Base-by-base conservation (phyloP, 2,888 invertebrate species). In the Lasioglossum calceatum region DNA sequence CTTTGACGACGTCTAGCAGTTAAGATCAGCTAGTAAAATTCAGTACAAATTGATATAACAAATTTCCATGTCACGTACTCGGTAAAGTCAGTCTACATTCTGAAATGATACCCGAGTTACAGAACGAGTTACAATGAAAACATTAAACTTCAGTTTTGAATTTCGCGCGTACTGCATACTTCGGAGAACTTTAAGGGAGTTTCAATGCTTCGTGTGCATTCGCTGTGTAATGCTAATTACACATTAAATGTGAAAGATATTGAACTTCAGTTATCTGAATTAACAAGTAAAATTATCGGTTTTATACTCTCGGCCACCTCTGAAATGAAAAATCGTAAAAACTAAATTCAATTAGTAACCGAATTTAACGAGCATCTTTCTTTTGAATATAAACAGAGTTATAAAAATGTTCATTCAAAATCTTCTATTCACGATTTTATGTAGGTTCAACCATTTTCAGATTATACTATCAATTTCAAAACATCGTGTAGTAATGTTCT, bases 11-110 rank as follows among this genome's bases (percentile, higher is more conserved):
- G 64, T 32, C 32, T 7, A 64, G 8, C 64, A 64, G 64, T 32
- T 64, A 64, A 64, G 64, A 64, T 19, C 19, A 64, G 64, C 16
- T 64, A 64, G 64, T 64, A 64, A 32, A 64, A 64, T 64, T 64
- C 19, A 19, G 64, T 32, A 19, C 7, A 64, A 64, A 64, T 64
- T 64, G 64, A 27, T 64, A 32, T 32, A 14, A 64, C 64, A 32
- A 64, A 32, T 64, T 32, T 64, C 32, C 64, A 32, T 32, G 64
- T 19, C 16, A 32, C 32, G 64, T 64, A 32, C 64, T 32, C 32
- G 64, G 14, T 32, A 32, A 27, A 32, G 64, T 64, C 32, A 16
- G 32, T 64, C 64, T 8, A 19, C 16, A 64, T 16, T 64, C 64
- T 16, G 64, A 32, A 64, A 64, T 16, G 64, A 64, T 64, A 32